Evolutionary conservation across 2,797 vertebrate species (phyloP).

Genomic region (Odontamblyopus lacepedii): DNA sequence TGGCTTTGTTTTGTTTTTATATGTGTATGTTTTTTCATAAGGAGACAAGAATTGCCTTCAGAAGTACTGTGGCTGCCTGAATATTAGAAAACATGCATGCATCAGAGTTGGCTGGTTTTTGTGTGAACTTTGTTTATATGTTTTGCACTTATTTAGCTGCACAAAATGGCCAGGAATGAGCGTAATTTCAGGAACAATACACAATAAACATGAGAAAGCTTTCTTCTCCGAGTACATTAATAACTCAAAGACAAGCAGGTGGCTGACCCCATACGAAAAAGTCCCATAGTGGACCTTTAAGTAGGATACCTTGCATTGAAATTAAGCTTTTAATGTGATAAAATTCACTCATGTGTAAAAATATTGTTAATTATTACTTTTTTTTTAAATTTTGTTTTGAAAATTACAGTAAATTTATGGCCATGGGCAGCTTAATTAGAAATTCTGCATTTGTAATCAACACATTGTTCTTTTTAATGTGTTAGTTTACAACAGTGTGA

Average conservation of each 20-base stretch:
- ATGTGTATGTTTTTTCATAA: constrained; percentile 7
- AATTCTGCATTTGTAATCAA: background rate
- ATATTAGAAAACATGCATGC: background rate
- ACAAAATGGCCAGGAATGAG: background rate
- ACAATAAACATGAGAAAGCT: background rate
- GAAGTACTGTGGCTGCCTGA: background rate
- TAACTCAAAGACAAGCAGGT: too few species aligned
- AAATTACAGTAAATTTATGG: too few species aligned
- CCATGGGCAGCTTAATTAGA: background rate
- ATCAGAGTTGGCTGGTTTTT: background rate
- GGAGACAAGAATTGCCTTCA: constrained; percentile 13
- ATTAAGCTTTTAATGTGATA: too few species aligned
- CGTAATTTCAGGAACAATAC: too few species aligned
- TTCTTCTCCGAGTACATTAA: too few species aligned
- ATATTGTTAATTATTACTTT: too few species aligned
- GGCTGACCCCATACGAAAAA: too few species aligned
- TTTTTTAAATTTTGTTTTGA: too few species aligned
- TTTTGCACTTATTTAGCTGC: background rate
- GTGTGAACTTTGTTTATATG: background rate
- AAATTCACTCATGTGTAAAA: too few species aligned
- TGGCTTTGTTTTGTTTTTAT: constrained; percentile 19
- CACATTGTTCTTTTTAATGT: background rate
- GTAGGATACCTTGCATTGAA: too few species aligned
- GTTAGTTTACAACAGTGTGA: background rate
- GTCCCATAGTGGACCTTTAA: too few species aligned